Evolutionary conservation across 2,113 vertebrate genomes (phyloP).

Genomic region (Nycticebus coucang): DNA sequence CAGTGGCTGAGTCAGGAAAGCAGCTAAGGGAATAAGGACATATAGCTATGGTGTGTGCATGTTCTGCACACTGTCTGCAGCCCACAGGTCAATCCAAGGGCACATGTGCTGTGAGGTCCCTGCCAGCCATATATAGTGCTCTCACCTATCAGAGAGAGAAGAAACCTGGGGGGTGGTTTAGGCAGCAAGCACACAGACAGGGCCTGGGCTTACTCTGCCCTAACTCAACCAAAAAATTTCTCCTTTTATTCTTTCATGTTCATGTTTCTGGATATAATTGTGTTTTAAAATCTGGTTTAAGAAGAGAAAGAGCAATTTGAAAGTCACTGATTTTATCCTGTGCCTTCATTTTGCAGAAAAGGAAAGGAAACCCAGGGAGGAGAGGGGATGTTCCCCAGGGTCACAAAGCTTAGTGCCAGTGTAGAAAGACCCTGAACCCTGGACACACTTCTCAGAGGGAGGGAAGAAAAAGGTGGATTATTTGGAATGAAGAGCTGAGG

Average conservation of each 20-base stretch:
- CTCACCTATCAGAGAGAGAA: not conserved
- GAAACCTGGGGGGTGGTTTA: not conserved
- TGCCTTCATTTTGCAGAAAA: not conserved
- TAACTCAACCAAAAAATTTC: not conserved
- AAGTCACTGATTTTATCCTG: not conserved
- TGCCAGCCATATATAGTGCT: not conserved
- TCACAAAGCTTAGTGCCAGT: not conserved
- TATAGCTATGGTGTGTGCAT: fast-evolving
- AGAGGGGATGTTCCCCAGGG: not conserved
- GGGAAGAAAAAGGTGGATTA: not conserved
- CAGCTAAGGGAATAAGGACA: not conserved
- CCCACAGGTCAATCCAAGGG: fast-evolving
- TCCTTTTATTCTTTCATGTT: not conserved
- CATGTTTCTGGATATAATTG: not conserved
- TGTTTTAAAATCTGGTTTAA: not conserved
- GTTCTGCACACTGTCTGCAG: too few species aligned
- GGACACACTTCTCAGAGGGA: not conserved
- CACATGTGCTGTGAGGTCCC: not conserved
- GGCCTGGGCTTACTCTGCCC: not conserved
- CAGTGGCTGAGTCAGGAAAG: not conserved
- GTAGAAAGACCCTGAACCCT: not conserved
- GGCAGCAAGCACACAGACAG: not conserved
- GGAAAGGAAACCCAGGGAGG: not conserved
- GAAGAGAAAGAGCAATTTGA: not conserved
- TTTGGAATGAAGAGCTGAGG: not conserved